Evolutionary conservation across 2,888 invertebrate species (phyloP).

Genomic region (Bibio marci): DNA sequence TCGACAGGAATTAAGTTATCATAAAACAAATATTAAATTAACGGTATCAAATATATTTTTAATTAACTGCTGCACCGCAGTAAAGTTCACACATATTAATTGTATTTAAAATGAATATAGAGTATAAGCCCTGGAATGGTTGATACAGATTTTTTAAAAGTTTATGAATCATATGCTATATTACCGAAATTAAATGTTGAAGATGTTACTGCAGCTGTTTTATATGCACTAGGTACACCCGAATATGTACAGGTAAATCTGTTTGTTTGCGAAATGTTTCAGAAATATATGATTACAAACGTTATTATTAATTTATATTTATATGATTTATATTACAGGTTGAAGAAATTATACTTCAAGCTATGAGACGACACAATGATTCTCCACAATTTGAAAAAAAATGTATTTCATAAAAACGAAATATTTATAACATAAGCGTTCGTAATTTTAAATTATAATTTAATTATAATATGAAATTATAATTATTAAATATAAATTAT

Average conservation of each 20-base stretch:
- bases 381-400: too few species aligned
- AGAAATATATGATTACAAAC: conserved; percentile 1
- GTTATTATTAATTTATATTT: not conserved
- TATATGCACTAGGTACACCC: conserved; percentile 43
- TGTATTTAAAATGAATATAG: conserved; percentile 22
- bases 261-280: too few species aligned
- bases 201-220: conserved; percentile 44
- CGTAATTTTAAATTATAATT: too few species aligned
- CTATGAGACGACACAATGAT: conserved; percentile 14
- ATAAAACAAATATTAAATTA: conserved; percentile 29
- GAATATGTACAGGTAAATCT: conserved; percentile 40
- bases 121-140: conserved; percentile 46
- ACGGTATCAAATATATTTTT: conserved; percentile 17
- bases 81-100: not conserved
- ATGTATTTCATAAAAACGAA: too few species aligned
- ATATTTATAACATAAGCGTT: too few species aligned
- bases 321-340: conserved; percentile 12
- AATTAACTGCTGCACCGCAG: not conserved
- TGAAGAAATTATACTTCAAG: conserved; percentile 25
- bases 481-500: too few species aligned
- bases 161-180: conserved; percentile 22
- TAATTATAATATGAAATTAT: too few species aligned
- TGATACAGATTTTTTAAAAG: conserved; percentile 33
- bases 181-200: conserved; percentile 32
- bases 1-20: conserved; percentile 35